These are phyloP conservation scores for Otus sunia DNA, from an alignment of 2,113 vertebrate genomes.

Conservation along the genomic window DNA sequence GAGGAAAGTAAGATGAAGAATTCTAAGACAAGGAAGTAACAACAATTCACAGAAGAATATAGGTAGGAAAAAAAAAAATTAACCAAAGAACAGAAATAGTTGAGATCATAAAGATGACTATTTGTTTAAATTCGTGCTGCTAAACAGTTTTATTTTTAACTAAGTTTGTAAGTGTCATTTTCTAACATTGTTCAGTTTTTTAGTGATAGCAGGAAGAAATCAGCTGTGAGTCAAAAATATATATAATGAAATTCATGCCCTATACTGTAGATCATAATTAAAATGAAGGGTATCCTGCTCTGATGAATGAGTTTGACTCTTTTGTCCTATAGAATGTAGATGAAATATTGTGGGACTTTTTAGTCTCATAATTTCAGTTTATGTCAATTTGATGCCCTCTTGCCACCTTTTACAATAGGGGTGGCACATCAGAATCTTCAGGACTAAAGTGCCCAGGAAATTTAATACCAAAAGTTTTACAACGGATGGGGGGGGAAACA, in stretches of 20 bases:
- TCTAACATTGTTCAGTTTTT: background rate
- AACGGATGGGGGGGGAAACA: background rate
- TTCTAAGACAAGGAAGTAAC: background rate
- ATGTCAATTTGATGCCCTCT: background rate
- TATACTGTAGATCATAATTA: background rate
- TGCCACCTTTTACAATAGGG: background rate
- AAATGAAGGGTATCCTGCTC: background rate
- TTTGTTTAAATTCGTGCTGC: background rate
- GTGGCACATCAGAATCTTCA: background rate
- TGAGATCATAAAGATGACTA: background rate
- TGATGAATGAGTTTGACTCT: background rate
- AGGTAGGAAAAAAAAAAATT: background rate
- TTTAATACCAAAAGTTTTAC: background rate
- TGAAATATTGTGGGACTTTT: background rate
- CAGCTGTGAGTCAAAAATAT: background rate
- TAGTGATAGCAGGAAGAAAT: background rate
- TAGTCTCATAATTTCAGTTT: background rate
- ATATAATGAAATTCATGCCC: background rate
- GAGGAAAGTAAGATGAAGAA: background rate
- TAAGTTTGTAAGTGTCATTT: background rate
- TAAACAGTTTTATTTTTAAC: background rate
- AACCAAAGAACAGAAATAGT: background rate
- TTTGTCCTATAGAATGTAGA: background rate
- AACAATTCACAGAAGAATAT: background rate
- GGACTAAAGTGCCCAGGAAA: background rate